Percentiles rank a stretch among this genome's conserved stretches.
Evolutionary conservation across 2,797 vertebrate species (phyloP).

Genomic region (Mus minutoides): DNA sequence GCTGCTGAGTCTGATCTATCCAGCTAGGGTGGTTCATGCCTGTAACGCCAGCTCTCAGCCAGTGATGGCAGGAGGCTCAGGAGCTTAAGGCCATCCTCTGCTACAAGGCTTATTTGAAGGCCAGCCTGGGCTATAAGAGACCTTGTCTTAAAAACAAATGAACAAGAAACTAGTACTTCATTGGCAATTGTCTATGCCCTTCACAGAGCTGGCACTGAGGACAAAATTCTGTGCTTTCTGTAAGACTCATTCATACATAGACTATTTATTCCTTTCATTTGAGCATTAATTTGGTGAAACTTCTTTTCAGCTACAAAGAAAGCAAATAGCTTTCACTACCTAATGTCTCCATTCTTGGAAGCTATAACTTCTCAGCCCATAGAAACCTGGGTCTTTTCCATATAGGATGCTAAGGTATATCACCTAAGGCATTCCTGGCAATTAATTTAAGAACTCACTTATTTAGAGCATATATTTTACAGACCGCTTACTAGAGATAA

Average conservation of each 20-base stretch:
- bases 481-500: background rate
- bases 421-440: background rate
- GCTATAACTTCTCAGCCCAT: background rate
- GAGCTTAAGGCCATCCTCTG: background rate
- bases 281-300: background rate
- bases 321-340: conserved; percentile 4
- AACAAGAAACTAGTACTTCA: background rate
- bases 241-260: background rate
- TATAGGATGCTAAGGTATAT: background rate
- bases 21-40: background rate
- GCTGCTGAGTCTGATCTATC: too few relatives aligned
- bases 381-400: background rate
- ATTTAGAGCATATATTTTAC: background rate
- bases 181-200: background rate
- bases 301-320: conserved; percentile 25
- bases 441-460: background rate
- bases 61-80: background rate
- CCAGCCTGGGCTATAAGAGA: background rate
- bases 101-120: background rate
- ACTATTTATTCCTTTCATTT: background rate
- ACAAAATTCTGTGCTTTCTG: background rate
- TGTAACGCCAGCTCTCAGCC: background rate
- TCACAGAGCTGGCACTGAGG: background rate
- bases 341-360: background rate
- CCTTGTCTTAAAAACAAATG: background rate